Percentiles rank a stretch among this genome's conserved stretches.
These are phyloP conservation scores for Aricia artaxerxes DNA, from an alignment of 2,888 invertebrate genomes.

Conservation along the genomic window DNA sequence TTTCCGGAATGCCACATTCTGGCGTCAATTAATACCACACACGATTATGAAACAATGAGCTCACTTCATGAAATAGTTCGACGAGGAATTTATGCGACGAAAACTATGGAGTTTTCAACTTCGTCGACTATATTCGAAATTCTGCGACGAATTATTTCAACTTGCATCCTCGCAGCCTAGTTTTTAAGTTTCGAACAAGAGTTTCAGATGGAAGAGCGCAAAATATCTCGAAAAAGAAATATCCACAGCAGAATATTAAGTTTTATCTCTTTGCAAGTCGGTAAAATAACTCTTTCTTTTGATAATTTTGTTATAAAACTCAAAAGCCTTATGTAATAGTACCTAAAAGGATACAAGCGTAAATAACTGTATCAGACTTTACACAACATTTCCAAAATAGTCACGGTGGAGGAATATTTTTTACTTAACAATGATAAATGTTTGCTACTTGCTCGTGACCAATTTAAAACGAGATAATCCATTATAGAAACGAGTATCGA, in stretches of 20 bases:
- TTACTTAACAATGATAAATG: slow-evolving; percentile 13
- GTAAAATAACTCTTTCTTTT: neutral
- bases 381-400: slow-evolving; percentile 5
- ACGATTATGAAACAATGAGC: slow-evolving; percentile 11
- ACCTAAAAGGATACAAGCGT: no score
- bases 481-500: slow-evolving; percentile 14
- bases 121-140: no score
- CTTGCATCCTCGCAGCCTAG: neutral
- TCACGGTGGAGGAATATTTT: neutral
- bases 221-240: no score
- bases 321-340: neutral
- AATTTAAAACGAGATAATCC: slow-evolving; percentile 10
- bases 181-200: neutral
- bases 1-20: slow-evolving; percentile 18
- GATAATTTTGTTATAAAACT: neutral
- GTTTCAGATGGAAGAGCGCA: no score
- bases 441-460: neutral
- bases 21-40: neutral
- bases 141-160: neutral
- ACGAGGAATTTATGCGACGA: slow-evolving; percentile 6
- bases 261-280: no score
- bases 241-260: no score
- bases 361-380: slow-evolving; percentile 5
- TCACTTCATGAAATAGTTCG: neutral
- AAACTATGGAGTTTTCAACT: neutral